Base-by-base conservation (phyloP, 2,888 invertebrate species). In the Temnothorax ravouxi region DNA sequence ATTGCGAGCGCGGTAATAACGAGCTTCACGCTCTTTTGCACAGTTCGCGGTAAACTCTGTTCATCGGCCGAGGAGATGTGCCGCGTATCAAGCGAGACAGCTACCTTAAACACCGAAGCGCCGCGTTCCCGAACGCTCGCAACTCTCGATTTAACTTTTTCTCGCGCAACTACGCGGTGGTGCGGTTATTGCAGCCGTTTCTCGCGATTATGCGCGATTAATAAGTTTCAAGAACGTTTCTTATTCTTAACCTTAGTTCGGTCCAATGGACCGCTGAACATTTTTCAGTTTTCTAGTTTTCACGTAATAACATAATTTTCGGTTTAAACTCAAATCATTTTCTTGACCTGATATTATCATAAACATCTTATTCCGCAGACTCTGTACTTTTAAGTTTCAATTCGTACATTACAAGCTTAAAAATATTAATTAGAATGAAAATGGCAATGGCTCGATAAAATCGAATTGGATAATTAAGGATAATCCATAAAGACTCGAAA, bases 31-130 rank as follows among this genome's bases (percentile, higher is more conserved):
- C 52, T 56, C 41, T 66, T 50, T 54, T 41, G 54, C 34, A 38
- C 59, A 61, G 13, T 72, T 80, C 21, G 8, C 47, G 72, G 50
- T 71, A 80, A 80, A 80, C 47, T 80, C 47, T 72, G 47, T 61
- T 44, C 79, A 50, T 25, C 52, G 38, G 18, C 41, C 25, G 18
- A 18, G 38, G 13, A 79, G n/a, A 34, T 38, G 47, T 38, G 18
- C 11, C 75, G 3, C 29, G 29, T 29, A 34, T 13, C 29, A 44
- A 21, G 29, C 56, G 18, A n/a, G n/a, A n/a, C n/a, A n/a, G n/a
- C n/a, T n/a, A n/a, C 8, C 38, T 79, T 59, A 67, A 67, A 67
- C 21, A 11, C 77, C 67, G 13, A 21, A 59, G 18, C n/a, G n/a
- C n/a, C n/a, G n/a, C n/a, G 2, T 44, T 59, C 6, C 15, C 21